Conservation (phyloP, 2,888 invertebrate species). For the Pyrrhia umbra region DNA sequence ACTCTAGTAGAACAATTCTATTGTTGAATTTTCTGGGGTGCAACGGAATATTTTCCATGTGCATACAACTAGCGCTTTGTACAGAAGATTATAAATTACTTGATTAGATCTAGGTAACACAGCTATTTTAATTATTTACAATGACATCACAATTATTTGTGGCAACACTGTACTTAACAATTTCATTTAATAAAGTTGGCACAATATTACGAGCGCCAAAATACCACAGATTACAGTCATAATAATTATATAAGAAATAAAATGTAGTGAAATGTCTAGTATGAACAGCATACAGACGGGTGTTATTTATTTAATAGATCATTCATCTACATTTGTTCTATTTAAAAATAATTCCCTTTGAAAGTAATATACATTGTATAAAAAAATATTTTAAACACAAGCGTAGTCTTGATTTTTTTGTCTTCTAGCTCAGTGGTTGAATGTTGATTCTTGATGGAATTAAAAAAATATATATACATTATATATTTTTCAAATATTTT, state of each 20-base stretch:
- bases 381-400: too few relatives aligned
- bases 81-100: too few relatives aligned
- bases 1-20: too few relatives aligned
- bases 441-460: too few relatives aligned
- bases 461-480: too few relatives aligned
- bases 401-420: too few relatives aligned
- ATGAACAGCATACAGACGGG: background rate
- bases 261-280: slow-evolving; percentile 1
- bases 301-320: background rate
- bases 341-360: background rate
- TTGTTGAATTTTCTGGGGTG: too few relatives aligned
- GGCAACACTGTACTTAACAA: slow-evolving; percentile 5
- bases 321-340: background rate
- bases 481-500: background rate
- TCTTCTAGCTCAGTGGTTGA: too few relatives aligned
- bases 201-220: slow-evolving; percentile 10
- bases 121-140: background rate
- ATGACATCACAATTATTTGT: slow-evolving; percentile 8
- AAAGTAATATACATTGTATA: too few relatives aligned
- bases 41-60: too few relatives aligned
- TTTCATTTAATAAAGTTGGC: slow-evolving; percentile 20
- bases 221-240: background rate
- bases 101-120: background rate
- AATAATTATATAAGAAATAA: slow-evolving; percentile 9
- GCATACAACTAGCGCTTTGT: too few relatives aligned